Conservation (phyloP, 2,888 invertebrate genomes). For the Protonemura montana region DNA sequence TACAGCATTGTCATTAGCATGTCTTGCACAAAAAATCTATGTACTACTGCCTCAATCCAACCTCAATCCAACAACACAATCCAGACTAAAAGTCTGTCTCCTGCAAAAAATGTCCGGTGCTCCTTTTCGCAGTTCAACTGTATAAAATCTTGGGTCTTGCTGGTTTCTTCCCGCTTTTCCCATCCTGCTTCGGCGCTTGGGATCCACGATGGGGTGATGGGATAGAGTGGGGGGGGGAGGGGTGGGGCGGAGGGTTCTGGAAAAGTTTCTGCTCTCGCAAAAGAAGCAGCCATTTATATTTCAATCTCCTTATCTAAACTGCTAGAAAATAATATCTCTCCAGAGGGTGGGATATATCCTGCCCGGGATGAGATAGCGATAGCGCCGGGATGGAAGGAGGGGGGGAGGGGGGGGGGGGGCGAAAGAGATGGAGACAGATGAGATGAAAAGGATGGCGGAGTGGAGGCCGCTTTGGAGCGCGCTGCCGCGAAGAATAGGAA, state of each 20-base stretch:
- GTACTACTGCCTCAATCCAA: too few relatives aligned
- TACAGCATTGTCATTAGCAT: too few relatives aligned
- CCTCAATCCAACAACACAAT: too few relatives aligned
- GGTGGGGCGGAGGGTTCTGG: neutral
- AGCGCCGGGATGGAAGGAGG: neutral
- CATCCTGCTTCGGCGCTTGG: too few relatives aligned
- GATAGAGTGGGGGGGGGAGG: neutral
- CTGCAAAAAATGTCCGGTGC: neutral
- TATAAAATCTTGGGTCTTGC: neutral
- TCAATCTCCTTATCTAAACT: slow-evolving; percentile 50
- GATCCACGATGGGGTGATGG: neutral
- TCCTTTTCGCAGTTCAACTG: neutral
- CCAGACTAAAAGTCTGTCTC: too few relatives aligned
- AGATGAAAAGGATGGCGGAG: neutral
- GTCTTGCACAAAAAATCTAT: too few relatives aligned
- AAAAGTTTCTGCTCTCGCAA: neutral
- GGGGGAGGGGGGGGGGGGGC: too few relatives aligned
- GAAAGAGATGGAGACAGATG: neutral
- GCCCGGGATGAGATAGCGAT: neutral
- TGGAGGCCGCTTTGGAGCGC: neutral
- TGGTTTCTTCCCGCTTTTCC: too few relatives aligned
- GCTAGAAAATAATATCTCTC: slow-evolving; percentile 49
- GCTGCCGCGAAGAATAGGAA: neutral
- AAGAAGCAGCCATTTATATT: slow-evolving; percentile 49
- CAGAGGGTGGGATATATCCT: neutral